These are phyloP conservation scores for Nibea coibor DNA, from an alignment of 2,113 vertebrate genomes.

Conservation along the genomic window DNA sequence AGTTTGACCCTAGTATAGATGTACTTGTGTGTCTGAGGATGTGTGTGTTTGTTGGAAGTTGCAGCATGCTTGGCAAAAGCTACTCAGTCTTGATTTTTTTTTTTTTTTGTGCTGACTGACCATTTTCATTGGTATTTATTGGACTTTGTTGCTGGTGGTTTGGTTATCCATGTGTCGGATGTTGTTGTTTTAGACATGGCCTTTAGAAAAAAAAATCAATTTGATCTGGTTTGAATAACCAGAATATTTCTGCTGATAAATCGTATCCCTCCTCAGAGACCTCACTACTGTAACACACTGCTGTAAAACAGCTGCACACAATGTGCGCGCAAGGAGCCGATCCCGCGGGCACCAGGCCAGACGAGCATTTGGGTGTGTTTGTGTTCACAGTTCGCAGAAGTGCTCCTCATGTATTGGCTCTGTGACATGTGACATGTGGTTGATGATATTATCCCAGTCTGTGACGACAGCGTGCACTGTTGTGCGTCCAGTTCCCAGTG, in stretches of 20 bases:
- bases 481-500: background rate
- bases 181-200: background rate
- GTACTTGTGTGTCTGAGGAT: background rate
- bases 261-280: background rate
- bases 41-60: too few species aligned
- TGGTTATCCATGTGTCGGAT: too few species aligned
- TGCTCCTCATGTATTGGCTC: constrained; percentile 23
- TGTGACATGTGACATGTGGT: constrained; percentile 9
- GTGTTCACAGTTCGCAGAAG: constrained; percentile 5
- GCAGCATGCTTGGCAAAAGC: background rate
- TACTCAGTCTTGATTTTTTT: background rate
- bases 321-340: background rate
- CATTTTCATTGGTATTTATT: background rate
- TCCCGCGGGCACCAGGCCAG: background rate
- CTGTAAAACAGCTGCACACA: constrained; percentile 10
- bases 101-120: background rate
- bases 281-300: background rate
- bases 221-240: background rate
- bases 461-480: constrained; percentile 18
- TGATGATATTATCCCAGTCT: background rate
- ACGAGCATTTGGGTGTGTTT: constrained; percentile 25
- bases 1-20: too few species aligned
- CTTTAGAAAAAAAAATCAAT: background rate
- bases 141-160: background rate
- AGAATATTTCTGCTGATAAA: background rate